Base-by-base conservation (phyloP, 2,797 vertebrate species). In the Poeciliopsis infans region DNA sequence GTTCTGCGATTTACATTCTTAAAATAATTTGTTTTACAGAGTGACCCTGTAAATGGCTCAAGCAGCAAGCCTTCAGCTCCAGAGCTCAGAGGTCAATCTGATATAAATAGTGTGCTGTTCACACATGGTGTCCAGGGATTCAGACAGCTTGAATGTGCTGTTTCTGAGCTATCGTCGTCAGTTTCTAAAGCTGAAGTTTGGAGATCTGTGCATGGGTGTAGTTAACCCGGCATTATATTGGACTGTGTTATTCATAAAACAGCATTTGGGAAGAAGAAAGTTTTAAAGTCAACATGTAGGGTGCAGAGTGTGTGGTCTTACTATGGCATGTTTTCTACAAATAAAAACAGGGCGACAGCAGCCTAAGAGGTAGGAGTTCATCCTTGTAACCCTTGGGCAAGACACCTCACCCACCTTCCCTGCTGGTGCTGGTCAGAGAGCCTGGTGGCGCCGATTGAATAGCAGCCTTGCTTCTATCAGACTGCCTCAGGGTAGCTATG, bases 31-130 rank as follows among this genome's bases (percentile, higher is more conserved):
- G 64, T 68, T 68, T 41, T 41, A 12, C 2, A 41, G 36, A 23
- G 71, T 66, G 72, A 84, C 71, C 74, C 45, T 78, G 74, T 47
- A 11, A 75, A 83, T 72, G 25, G 13, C 23, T 43, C 36, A 25
- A 43, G 41, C 25, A 46, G n/a, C 39, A 69, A 70, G 75, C 72
- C 74, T 81, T 31, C 33, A 36, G 71, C 82, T 47, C 46, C 76
- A 79, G 82, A 85, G 76, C 87, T 90, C 83, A 53, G 53, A 88
- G 92, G 90, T 91, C 91, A 92, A 68, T 85, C 80, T 61, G 83
- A 82, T 95, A 94, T 95, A 94, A 95, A 95, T 96, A 75, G 77
- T 31, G 46, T 45, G 15, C 78, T 86, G 87, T 89, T 86, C 90
- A 93, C 90, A 94, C 89, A 77, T 83, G 90, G 85, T 89, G 83